phyloP scores from a whole-genome alignment of 2,888 invertebrate species.

The Gortyna flavago region DNA sequence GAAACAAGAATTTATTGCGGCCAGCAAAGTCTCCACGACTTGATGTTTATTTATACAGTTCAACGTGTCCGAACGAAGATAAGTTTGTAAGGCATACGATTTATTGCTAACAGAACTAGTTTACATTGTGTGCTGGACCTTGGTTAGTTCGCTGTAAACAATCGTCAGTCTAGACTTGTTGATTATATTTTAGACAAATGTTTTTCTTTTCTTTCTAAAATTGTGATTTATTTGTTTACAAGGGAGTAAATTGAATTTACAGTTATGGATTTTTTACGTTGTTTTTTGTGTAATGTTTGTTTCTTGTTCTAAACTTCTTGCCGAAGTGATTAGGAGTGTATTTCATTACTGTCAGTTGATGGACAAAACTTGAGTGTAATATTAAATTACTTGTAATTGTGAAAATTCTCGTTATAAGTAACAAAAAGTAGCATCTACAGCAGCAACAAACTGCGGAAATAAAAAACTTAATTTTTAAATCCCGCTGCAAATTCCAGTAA shows the following conservation, averaged over 20 bases:
- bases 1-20: conserved; percentile 62
- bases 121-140: conserved; percentile 20
- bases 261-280: neutral
- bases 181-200: conserved; percentile 32
- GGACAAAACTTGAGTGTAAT: neutral
- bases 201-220: neutral
- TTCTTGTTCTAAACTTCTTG: neutral
- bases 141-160: conserved; percentile 35
- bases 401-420: neutral
- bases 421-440: neutral
- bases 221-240: conserved; percentile 45
- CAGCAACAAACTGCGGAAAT: neutral
- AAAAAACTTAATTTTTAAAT: neutral
- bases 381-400: neutral
- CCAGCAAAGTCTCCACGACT: conserved; percentile 40
- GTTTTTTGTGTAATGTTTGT: conserved; percentile 8
- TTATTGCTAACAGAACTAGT: conserved; percentile 34
- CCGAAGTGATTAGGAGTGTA: neutral
- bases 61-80: conserved; percentile 43
- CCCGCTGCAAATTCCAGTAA: neutral
- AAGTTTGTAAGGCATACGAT: conserved; percentile 19
- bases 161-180: conserved; percentile 51
- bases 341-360: neutral
- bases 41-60: conserved; percentile 60
- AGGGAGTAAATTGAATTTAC: conserved; percentile 36